Conservation (phyloP, 1,140 invertebrate species). For the Ostrea edulis region DNA sequence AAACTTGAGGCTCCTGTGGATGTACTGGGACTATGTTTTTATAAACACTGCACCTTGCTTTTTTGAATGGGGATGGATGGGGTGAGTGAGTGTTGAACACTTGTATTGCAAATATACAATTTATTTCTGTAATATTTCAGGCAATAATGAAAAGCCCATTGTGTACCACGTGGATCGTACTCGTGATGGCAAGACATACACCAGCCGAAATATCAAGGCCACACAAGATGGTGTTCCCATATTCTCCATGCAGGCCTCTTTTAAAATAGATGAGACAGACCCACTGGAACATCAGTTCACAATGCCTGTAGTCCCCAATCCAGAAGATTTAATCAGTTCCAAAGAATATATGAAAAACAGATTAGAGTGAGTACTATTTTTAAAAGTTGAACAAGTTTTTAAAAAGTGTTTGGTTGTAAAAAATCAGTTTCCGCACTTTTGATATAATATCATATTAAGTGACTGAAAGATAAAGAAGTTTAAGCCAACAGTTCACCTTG, state of each 20-base stretch:
- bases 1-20: too few species aligned
- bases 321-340: slow-evolving; percentile 50
- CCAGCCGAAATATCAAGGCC: slow-evolving; percentile 75
- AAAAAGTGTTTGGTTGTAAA: too few species aligned
- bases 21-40: too few species aligned
- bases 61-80: too few species aligned
- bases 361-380: neutral
- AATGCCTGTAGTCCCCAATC: slow-evolving; percentile 53
- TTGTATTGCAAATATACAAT: too few species aligned
- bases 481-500: too few species aligned
- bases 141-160: slow-evolving; percentile 74
- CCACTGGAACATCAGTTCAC: slow-evolving; percentile 49
- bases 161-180: slow-evolving; percentile 77
- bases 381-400: neutral
- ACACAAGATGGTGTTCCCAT: slow-evolving; percentile 75
- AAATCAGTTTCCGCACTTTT: too few species aligned
- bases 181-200: slow-evolving; percentile 76
- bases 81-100: too few species aligned
- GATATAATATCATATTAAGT: too few species aligned
- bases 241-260: slow-evolving; percentile 77
- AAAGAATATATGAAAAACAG: slow-evolving; percentile 1
- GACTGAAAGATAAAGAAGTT: too few species aligned
- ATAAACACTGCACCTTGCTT: too few species aligned
- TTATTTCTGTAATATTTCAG: slow-evolving; percentile 56
- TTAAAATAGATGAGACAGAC: slow-evolving; percentile 73